These are phyloP conservation scores for Timema cristinae DNA, from an alignment of 2,888 invertebrate species.

Conservation along the genomic window DNA sequence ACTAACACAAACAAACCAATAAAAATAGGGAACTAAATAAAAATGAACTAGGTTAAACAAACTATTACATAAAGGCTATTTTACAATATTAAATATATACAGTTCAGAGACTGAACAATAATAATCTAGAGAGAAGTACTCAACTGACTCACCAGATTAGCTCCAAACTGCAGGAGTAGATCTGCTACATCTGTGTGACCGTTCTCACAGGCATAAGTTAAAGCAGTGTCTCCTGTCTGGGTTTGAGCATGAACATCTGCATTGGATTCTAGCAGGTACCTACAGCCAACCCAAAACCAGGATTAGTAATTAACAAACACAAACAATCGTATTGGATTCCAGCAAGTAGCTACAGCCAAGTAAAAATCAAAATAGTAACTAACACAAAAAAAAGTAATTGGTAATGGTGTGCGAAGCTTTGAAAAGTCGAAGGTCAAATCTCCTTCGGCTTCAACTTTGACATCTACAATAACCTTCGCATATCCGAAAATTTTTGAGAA, in stretches of 20 bases:
- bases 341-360: neutral
- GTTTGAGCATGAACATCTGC: slow-evolving; percentile 93
- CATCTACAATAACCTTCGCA: no score
- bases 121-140: slow-evolving; percentile 7
- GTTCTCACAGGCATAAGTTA: slow-evolving; percentile 98
- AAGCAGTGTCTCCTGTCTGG: slow-evolving; percentile 90
- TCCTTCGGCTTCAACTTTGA: no score
- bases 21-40: no score
- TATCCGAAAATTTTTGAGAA: no score
- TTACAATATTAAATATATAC: no score
- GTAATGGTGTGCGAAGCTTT: neutral
- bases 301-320: neutral
- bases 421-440: neutral
- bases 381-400: neutral
- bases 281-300: slow-evolving; percentile 35
- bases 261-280: slow-evolving; percentile 71
- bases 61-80: no score
- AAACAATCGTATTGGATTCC: neutral
- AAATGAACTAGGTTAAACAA: no score
- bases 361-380: neutral
- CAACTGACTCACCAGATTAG: slow-evolving; percentile 56
- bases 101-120: no score
- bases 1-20: no score
- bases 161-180: slow-evolving; percentile 83
- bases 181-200: slow-evolving; percentile 97